These are phyloP conservation scores for Pelosia muscerda DNA, from an alignment of 2,888 invertebrate species.

Conservation along the genomic window DNA sequence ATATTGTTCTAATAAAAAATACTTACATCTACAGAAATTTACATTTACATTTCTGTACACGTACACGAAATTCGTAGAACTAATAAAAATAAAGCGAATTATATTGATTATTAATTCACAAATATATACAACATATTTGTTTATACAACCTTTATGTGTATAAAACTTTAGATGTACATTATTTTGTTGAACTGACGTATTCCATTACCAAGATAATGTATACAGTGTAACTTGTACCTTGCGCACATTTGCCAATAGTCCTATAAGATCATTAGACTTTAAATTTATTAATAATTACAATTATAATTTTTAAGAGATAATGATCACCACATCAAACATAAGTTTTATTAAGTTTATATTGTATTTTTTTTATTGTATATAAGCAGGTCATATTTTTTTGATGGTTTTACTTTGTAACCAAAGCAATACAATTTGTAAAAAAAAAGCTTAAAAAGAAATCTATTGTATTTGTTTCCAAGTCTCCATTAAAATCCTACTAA, in stretches of 20 bases:
- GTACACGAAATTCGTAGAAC: neutral
- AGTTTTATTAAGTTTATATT: neutral
- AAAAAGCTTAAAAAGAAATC: neutral
- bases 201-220: neutral
- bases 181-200: neutral
- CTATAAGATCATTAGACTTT: neutral
- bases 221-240: neutral
- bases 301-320: neutral
- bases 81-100: neutral
- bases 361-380: neutral
- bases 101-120: no score
- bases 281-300: neutral
- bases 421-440: neutral
- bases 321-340: neutral
- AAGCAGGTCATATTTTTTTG: neutral
- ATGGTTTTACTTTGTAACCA: neutral
- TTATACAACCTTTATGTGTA: neutral
- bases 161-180: neutral
- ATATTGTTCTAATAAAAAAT: no score
- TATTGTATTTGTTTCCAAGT: neutral
- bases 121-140: neutral
- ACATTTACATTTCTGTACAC: no score
- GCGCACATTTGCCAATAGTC: neutral
- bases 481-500: neutral
- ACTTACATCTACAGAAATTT: no score